These are phyloP conservation scores for Zootermopsis nevadensis DNA, from an alignment of 2,888 invertebrate genomes.

Conservation along the genomic window DNA sequence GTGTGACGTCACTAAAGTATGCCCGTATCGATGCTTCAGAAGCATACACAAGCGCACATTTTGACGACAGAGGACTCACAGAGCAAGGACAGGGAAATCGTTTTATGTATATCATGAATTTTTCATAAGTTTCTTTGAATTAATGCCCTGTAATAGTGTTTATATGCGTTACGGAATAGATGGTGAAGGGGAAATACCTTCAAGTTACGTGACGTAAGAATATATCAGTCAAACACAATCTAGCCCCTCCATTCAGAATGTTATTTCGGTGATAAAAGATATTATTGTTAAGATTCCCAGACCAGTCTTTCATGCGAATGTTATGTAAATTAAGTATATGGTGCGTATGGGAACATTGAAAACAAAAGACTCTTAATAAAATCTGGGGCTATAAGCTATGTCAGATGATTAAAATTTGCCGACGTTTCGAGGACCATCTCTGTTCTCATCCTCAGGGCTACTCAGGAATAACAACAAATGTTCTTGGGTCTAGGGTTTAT, in stretches of 20 bases:
- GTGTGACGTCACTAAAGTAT: constrained; percentile 17
- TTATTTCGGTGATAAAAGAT: not conserved
- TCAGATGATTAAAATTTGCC: no score
- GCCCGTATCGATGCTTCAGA: not conserved
- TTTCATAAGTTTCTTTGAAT: constrained; percentile 29
- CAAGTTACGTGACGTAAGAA: not conserved
- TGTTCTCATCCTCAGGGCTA: no score
- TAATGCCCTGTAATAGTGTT: constrained; percentile 8
- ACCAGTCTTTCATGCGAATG: not conserved
- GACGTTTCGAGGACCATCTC: no score
- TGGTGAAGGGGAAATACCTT: not conserved
- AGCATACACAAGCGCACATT: no score
- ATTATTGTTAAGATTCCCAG: not conserved
- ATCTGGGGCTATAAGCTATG: no score
- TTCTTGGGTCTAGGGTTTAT: no score
- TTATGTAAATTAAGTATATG: not conserved
- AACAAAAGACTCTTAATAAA: no score
- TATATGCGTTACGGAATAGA: not conserved
- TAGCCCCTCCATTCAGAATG: not conserved
- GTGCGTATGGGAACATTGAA: not conserved
- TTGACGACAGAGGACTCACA: no score
- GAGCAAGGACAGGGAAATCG: not conserved
- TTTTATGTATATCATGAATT: constrained; percentile 7
- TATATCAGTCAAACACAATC: not conserved
- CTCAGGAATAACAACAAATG: no score